Evolutionary conservation across 2,113 vertebrate species (phyloP).

Genomic region (Melanotaenia duboulayi): DNA sequence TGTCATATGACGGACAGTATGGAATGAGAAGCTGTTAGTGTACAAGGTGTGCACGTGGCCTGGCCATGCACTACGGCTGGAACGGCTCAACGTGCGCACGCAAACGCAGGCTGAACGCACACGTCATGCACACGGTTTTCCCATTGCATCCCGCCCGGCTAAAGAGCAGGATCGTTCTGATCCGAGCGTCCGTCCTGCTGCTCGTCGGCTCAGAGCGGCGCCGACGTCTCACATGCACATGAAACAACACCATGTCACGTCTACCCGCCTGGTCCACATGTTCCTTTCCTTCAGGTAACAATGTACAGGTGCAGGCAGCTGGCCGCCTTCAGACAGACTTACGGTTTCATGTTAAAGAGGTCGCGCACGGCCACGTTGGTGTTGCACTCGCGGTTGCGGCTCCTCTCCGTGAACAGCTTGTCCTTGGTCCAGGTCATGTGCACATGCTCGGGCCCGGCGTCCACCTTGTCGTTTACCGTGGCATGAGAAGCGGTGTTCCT

Average conservation of each 20-base stretch:
- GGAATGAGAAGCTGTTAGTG: constrained; percentile 47
- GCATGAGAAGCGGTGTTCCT: constrained; percentile 90
- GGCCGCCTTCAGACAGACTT: constrained; percentile 64
- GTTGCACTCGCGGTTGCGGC: constrained; percentile 84
- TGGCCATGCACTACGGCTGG: constrained; percentile 58
- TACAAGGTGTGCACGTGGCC: constrained; percentile 17
- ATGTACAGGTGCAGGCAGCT: background rate
- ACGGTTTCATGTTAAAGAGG: constrained; percentile 98
- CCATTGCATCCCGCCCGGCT: constrained; percentile 27
- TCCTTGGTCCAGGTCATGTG: constrained; percentile 99
- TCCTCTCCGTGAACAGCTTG: constrained; percentile 87
- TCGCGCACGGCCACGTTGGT: constrained; percentile 85
- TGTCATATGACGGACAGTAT: constrained; percentile 32
- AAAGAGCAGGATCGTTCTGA: background rate
- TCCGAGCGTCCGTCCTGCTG: background rate
- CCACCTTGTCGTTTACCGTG: constrained; percentile 71
- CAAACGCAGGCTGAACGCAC: constrained; percentile 55
- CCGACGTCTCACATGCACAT: no score
- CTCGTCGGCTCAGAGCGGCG: background rate
- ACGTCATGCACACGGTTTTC: constrained; percentile 56
- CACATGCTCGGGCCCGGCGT: constrained; percentile 83
- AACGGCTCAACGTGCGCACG: constrained; percentile 34
- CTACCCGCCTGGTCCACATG: no score
- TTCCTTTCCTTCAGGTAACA: no score
- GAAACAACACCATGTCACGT: no score